Conservation (phyloP, 2,888 invertebrate genomes). For the Pheosia tremula region DNA sequence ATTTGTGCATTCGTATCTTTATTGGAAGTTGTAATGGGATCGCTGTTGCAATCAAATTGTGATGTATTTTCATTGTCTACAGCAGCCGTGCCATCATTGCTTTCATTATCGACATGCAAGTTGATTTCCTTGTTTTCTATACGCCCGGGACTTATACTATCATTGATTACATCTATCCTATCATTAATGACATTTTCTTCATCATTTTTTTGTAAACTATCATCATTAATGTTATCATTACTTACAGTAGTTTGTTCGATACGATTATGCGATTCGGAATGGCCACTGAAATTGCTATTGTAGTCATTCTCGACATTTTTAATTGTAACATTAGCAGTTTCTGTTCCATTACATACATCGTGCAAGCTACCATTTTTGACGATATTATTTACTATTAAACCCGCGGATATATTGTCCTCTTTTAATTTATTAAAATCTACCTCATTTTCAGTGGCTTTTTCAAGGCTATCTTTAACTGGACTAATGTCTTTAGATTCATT, state of each 20-base stretch:
- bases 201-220: neutral
- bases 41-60: neutral
- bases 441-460: conserved; percentile 5
- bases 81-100: neutral
- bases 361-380: neutral
- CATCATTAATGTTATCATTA: neutral
- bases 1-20: no score
- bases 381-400: neutral
- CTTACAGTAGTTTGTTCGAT: conserved; percentile 3
- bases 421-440: neutral
- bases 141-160: no score
- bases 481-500: neutral
- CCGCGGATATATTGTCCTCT: neutral
- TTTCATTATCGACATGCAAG: no score
- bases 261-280: neutral
- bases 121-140: no score
- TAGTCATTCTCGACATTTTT: neutral
- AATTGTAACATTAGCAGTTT: neutral
- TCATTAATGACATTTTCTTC: neutral
- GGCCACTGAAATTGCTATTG: conserved; percentile 19
- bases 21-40: no score
- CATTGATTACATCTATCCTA: no score
- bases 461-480: conserved; percentile 17
- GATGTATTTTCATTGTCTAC: neutral
- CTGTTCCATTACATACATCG: neutral